A percentile compares a stretch with the other conserved stretches of the same genome.
Evolutionary conservation across 2,113 vertebrate species (phyloP).

Genomic region (Micromys minutus): DNA sequence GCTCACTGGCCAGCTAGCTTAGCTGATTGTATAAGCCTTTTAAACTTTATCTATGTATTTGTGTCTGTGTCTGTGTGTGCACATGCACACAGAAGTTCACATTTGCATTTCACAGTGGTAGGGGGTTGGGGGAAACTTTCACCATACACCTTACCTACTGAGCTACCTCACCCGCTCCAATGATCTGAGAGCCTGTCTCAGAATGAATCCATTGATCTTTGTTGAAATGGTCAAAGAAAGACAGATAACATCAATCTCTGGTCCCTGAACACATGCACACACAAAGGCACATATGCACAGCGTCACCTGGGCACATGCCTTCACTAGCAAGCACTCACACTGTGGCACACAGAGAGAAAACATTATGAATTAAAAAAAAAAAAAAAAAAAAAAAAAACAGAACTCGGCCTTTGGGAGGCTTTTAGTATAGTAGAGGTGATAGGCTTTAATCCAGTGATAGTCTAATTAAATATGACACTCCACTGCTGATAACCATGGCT

Average conservation of each 20-base stretch:
- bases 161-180: too few species aligned
- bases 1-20: background rate
- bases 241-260: background rate
- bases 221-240: background rate
- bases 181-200: background rate
- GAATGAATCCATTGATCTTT: background rate
- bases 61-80: background rate
- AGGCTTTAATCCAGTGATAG: background rate
- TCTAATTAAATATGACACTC: conserved; percentile 4
- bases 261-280: background rate
- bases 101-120: background rate
- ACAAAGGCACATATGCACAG: background rate
- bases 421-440: background rate
- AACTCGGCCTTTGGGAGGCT: background rate
- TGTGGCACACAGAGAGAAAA: too few species aligned
- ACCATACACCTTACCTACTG: background rate
- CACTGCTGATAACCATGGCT: background rate
- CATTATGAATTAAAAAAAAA: background rate
- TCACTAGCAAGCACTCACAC: background rate
- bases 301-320: background rate
- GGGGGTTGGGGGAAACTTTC: background rate
- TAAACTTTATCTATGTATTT: background rate
- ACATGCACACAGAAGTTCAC: background rate
- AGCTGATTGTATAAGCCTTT: background rate
- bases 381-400: background rate